Evolutionary conservation across 1,140 invertebrate genomes (phyloP).

Genomic region (Forficula auricularia): DNA sequence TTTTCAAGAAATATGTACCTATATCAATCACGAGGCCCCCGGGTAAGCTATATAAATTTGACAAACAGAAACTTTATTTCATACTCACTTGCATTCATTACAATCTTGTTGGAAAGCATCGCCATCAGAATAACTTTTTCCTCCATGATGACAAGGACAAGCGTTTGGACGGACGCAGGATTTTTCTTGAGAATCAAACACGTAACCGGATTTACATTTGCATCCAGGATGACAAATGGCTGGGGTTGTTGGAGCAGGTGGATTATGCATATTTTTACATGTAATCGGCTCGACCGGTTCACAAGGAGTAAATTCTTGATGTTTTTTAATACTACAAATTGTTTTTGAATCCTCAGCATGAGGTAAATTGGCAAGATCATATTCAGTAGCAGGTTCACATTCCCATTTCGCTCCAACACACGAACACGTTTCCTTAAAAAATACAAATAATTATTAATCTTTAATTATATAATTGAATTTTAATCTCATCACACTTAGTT

Average conservation of each 20-base stretch:
- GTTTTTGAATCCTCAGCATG: constrained; percentile 36
- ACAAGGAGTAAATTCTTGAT: constrained; percentile 37
- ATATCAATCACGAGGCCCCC: no score
- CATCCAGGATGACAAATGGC: constrained; percentile 56
- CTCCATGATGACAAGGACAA: constrained; percentile 79
- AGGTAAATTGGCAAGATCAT: constrained; percentile 42
- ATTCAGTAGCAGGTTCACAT: constrained; percentile 40
- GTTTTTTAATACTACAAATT: constrained; percentile 37
- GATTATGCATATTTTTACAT: constrained; percentile 50
- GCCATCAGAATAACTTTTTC: constrained; percentile 59
- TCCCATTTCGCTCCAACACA: constrained; percentile 58
- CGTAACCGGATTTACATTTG: constrained; percentile 53
- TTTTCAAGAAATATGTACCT: no score
- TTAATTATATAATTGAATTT: no score
- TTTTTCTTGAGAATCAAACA: constrained; percentile 45
- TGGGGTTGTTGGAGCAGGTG: constrained; percentile 22
- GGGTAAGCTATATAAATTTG: no score
- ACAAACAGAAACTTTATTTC: no score
- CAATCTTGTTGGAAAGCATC: constrained; percentile 60
- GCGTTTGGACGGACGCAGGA: constrained; percentile 46
- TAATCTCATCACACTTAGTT: no score
- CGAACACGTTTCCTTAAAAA: constrained; percentile 31
- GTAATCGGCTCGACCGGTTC: neutral
- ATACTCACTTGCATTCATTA: constrained; percentile 41
- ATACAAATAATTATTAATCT: constrained; percentile 8